Conservation (phyloP, 2,888 invertebrate species). For the Eutolmus rufibarbis region DNA sequence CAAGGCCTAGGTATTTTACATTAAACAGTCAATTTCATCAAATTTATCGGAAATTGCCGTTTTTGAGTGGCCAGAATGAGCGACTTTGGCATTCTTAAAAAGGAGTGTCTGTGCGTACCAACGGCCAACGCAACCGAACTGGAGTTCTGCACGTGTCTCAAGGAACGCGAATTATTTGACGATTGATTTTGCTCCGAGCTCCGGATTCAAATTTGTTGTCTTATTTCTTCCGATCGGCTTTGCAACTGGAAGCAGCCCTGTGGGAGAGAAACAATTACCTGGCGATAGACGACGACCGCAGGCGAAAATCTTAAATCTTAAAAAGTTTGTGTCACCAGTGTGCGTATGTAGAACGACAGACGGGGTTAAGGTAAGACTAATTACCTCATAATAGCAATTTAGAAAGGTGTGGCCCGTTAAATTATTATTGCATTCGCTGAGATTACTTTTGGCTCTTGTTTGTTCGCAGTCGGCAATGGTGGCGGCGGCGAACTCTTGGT, state of each 20-base stretch:
- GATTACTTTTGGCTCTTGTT: slow-evolving; percentile 32
- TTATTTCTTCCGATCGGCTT: neutral
- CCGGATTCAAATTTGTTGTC: neutral
- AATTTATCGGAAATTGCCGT: neutral
- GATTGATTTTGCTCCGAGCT: neutral
- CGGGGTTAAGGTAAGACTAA: slow-evolving; percentile 37
- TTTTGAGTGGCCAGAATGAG: neutral
- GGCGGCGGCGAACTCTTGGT: neutral
- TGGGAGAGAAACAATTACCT: slow-evolving; percentile 8
- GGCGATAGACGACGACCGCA: neutral
- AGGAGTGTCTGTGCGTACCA: neutral
- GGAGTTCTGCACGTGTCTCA: neutral
- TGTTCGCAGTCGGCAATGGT: neutral
- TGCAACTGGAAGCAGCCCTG: neutral
- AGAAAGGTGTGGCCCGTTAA: slow-evolving; percentile 27
- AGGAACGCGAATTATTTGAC: neutral
- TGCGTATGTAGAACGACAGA: slow-evolving; percentile 27
- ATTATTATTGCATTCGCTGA: slow-evolving; percentile 9
- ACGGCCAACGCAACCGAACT: neutral
- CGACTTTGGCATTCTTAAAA: neutral
- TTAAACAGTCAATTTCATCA: neutral
- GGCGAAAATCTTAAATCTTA: neutral
- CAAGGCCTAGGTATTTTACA: neutral
- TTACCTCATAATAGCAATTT: slow-evolving; percentile 34
- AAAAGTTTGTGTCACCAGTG: slow-evolving; percentile 6